Conservation (phyloP, 2,113 vertebrate genomes). For the Pandion haliaetus region DNA sequence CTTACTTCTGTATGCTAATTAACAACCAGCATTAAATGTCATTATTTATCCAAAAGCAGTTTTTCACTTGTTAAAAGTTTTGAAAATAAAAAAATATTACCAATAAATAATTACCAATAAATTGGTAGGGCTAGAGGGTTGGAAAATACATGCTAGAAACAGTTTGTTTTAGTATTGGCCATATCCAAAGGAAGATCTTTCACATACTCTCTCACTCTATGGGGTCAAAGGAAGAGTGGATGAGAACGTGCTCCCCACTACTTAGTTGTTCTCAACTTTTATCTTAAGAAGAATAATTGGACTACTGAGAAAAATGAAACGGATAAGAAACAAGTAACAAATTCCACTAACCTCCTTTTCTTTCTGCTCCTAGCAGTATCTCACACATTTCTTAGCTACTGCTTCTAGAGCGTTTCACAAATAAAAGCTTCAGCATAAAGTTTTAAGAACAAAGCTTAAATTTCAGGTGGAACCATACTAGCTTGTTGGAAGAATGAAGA, state of each 20-base stretch:
- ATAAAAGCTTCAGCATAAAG: background rate
- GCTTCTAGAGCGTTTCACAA: background rate
- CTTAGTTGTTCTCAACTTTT: background rate
- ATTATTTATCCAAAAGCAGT: background rate
- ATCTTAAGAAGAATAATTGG: background rate
- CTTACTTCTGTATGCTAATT: background rate
- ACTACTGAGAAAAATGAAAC: background rate
- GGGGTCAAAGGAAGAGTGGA: no score
- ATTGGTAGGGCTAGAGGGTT: background rate
- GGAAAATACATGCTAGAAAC: background rate
- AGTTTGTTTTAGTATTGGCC: background rate
- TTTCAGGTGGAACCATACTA: background rate
- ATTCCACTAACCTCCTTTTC: background rate
- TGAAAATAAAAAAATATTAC: background rate
- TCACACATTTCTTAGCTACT: background rate
- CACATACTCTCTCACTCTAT: no score
- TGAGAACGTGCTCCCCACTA: background rate
- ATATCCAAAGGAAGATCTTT: background rate
- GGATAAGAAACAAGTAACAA: background rate
- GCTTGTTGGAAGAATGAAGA: background rate
- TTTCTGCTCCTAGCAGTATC: background rate
- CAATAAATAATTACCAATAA: background rate
- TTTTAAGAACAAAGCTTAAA: background rate
- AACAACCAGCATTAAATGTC: background rate
- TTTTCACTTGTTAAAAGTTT: background rate